Conservation (phyloP, 2,888 invertebrate genomes). For the Leptopterna dolabrata region DNA sequence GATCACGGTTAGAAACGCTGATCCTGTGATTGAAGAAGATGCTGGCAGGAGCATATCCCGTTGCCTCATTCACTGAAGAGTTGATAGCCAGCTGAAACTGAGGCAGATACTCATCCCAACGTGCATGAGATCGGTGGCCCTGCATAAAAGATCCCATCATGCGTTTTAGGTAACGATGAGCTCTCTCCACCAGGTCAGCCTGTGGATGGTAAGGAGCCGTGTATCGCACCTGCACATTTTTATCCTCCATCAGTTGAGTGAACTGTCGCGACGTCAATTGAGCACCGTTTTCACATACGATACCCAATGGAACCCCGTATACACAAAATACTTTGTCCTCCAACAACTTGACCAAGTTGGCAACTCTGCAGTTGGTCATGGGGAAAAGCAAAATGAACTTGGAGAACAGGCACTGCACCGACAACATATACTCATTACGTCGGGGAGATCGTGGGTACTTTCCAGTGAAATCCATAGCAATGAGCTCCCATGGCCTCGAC, state of each 20-base stretch:
- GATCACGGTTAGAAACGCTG: not conserved
- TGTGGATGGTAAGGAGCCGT: conserved; percentile 62
- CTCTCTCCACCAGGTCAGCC: conserved; percentile 62
- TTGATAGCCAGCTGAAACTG: conserved; percentile 60
- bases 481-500: conserved; percentile 58
- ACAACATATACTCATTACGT: not conserved
- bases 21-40: not conserved
- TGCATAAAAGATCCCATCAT: conserved; percentile 61
- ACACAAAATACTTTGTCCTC: conserved; percentile 56
- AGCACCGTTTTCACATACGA: conserved; percentile 62
- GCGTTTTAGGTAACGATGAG: conserved; percentile 61
- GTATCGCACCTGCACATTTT: conserved; percentile 38
- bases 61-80: conserved; percentile 57
- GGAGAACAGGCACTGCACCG: conserved; percentile 63
- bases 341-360: not conserved
- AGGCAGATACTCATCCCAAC: conserved; percentile 59
- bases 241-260: conserved; percentile 35
- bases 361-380: not conserved
- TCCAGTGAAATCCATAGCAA: not conserved
- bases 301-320: conserved; percentile 60
- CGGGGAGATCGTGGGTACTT: not conserved
- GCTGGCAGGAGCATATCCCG: not conserved
- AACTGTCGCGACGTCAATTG: conserved; percentile 59
- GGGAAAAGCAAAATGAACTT: conserved; percentile 62
- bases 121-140: not conserved